phyloP scores from a whole-genome alignment of 2,888 invertebrate genomes.

The Sabatieria punctata region DNA sequence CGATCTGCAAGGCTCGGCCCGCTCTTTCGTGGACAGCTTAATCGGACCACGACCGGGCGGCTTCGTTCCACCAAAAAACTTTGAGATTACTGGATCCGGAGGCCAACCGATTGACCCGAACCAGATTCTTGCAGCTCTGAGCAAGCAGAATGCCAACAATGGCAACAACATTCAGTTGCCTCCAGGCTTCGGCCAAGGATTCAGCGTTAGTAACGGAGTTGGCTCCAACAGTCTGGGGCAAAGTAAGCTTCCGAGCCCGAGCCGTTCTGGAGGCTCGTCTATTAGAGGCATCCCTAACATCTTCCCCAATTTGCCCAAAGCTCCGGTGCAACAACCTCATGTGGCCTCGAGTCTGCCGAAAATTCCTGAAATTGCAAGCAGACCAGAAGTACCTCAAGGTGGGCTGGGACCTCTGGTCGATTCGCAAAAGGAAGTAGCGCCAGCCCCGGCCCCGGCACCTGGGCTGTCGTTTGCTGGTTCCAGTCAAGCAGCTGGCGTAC shows the following conservation, averaged over 20 bases:
- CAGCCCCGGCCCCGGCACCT: too few relatives aligned
- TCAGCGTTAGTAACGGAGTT: constrained; percentile 23
- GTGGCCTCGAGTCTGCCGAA: constrained; percentile 6
- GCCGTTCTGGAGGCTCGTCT: constrained; percentile 22
- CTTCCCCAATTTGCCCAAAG: constrained; percentile 26
- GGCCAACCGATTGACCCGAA: too few relatives aligned
- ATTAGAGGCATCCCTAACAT: constrained; percentile 29
- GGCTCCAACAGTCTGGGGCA: too few relatives aligned
- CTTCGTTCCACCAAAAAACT: constrained; percentile 29
- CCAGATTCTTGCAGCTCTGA: too few relatives aligned
- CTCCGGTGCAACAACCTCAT: constrained; percentile 12
- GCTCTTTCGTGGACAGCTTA: constrained; percentile 25
- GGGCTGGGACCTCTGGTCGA: constrained; percentile 17
- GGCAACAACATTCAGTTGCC: constrained; percentile 14
- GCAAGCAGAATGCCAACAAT: too few relatives aligned
- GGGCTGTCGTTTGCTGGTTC: too few relatives aligned
- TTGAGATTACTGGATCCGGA: constrained; percentile 17
- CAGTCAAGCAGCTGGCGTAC: too few relatives aligned
- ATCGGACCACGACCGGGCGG: constrained; percentile 29
- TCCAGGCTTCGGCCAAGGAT: constrained; percentile 26
- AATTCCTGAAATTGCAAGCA: constrained; percentile 14
- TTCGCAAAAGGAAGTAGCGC: too few relatives aligned
- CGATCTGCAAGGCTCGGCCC: constrained; percentile 29
- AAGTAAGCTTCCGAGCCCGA: too few relatives aligned
- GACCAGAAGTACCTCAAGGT: constrained; percentile 25